Base-by-base conservation (phyloP, 2,113 vertebrate species). In the Alligator sinensis region DNA sequence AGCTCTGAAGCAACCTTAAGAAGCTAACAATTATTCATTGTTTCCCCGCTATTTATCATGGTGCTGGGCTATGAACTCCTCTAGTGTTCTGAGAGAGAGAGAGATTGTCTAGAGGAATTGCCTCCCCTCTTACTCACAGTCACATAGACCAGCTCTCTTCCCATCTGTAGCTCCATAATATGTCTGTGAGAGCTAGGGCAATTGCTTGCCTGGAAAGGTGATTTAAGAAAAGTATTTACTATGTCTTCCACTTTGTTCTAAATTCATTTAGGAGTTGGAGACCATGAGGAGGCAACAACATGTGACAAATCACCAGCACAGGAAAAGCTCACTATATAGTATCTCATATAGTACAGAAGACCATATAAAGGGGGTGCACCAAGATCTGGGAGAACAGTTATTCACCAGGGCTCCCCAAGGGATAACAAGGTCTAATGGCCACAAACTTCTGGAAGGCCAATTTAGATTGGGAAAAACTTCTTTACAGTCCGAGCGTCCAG, bases 11-110 rank as follows among this genome's bases (percentile, higher is more conserved):
- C 84, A 87, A 38, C 90, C 92, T 89, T 96, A 96, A 96, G 96
- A 92, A 75, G 55, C 74, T 93, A 91, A 88, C 97, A 97, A 95
- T 96, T 95, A 91, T 88, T 93, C 90, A 96, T 97, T 98, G 96
- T 97, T 93, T 97, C 90, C 93, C 78, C 90, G 92, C 90, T 97
- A 92, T 97, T 97, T 90, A 92, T 94, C 84, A 77, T 59, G 72
- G 75, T 95, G 89, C 77, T 86, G 89, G 82, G 94, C 91, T 77
- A 81, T 93, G 94, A 97, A 95, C 92, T 83, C 94, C 87, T 89
- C 17, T 47, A 91, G 91, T 95, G 63, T 93, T 94, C 89, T 61
- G 85, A 63, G 28, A 85, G 77, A 87, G 34, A 28, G 62, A 70
- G 28, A 77, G 59, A 79, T 11, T 91, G 84, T 88, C 78, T 80